These are phyloP conservation scores for Pseudorhiza aurosa DNA, from an alignment of 30 jellyfish, hydroid and myxozoan genomes.

Conservation along the genomic window DNA sequence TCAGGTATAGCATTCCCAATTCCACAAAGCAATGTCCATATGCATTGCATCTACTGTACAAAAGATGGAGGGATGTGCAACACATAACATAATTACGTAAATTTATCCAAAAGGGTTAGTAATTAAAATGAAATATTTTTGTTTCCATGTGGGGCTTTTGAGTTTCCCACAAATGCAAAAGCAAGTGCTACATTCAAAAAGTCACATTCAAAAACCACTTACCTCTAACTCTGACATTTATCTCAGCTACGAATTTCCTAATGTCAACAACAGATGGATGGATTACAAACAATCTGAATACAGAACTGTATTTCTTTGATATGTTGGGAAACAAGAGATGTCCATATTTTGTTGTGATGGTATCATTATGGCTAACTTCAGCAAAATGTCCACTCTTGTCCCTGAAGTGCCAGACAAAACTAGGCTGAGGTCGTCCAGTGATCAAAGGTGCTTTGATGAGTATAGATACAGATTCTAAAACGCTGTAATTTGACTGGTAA, in stretches of 20 bases:
- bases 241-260: constrained; percentile 3
- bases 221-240: constrained; percentile 40
- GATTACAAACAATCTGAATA: neutral
- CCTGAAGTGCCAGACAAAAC: constrained; percentile 9
- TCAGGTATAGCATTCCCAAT: too few species aligned
- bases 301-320: constrained; percentile 11
- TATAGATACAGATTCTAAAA: constrained; percentile 5
- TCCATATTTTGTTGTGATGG: constrained; percentile 21
- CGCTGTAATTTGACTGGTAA: constrained; percentile 27
- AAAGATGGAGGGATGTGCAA: too few species aligned
- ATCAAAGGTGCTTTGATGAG: constrained; percentile 52
- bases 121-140: too few species aligned
- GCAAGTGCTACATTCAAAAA: too few species aligned
- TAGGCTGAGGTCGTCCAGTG: constrained; percentile 46
- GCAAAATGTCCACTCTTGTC: constrained; percentile 13
- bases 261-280: constrained; percentile 4
- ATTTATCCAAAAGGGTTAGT: too few species aligned
- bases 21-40: too few species aligned
- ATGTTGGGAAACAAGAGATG: constrained; percentile 46
- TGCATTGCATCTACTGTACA: too few species aligned
- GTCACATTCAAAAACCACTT: too few species aligned
- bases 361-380: neutral
- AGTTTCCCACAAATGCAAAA: too few species aligned
- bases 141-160: too few species aligned
- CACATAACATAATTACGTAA: too few species aligned